Conservation (phyloP, 1,140 invertebrate species). For the Batillaria attramentaria region DNA sequence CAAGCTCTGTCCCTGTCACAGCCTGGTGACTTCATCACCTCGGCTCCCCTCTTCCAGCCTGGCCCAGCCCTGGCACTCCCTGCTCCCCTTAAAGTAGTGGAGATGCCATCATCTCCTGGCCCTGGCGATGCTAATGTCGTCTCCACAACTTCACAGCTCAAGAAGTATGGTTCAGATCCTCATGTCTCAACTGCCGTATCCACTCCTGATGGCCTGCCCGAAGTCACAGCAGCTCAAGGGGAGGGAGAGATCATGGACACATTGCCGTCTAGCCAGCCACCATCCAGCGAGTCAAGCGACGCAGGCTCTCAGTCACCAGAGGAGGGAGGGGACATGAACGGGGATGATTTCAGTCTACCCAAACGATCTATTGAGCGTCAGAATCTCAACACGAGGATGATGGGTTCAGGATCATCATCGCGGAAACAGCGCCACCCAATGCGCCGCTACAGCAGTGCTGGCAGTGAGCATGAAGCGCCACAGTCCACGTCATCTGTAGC, state of each 20-base stretch:
- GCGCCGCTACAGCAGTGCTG: constrained; percentile 60
- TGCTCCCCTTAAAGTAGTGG: constrained; percentile 31
- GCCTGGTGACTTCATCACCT: constrained; percentile 25
- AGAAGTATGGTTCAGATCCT: constrained; percentile 50
- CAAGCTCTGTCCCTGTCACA: constrained; percentile 32
- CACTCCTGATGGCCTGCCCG: constrained; percentile 39
- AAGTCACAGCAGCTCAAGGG: not conserved
- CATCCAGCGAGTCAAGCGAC: constrained; percentile 42
- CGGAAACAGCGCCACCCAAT: constrained; percentile 66
- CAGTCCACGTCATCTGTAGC: constrained; percentile 41
- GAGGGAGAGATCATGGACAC: constrained; percentile 20
- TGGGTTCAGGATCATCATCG: constrained; percentile 43
- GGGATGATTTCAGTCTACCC: constrained; percentile 29
- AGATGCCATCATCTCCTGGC: constrained; percentile 34
- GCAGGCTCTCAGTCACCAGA: constrained; percentile 41
- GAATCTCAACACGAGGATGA: constrained; percentile 64
- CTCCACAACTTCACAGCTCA: constrained; percentile 48
- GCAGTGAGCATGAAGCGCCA: constrained; percentile 49
- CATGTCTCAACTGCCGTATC: constrained; percentile 45
- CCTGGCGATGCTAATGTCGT: constrained; percentile 42
- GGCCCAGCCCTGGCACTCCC: constrained; percentile 33
- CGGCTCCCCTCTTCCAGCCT: constrained; percentile 19
- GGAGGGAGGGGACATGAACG: constrained; percentile 34
- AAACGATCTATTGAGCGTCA: constrained; percentile 46
- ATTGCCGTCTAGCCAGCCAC: constrained; percentile 6